Conservation (phyloP, 53 echinoderm and acorn worm genomes). For the Hippasteria phrygiana region DNA sequence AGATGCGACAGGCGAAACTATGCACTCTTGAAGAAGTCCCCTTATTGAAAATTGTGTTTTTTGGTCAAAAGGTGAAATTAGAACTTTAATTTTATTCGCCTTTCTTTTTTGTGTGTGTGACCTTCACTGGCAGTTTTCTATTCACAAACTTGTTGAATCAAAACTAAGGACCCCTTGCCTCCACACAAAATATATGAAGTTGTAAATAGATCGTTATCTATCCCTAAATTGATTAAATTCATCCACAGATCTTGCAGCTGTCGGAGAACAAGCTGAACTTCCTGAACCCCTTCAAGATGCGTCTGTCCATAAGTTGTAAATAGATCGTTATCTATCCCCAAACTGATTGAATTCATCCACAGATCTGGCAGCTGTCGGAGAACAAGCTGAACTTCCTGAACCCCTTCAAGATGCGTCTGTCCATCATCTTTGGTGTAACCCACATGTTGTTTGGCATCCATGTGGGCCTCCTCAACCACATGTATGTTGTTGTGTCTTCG, state of each 20-base stretch:
- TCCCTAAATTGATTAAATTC: background rate
- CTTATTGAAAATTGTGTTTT: too few species aligned
- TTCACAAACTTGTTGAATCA: too few species aligned
- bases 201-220: too few species aligned
- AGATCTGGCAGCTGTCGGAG: constrained; percentile 89
- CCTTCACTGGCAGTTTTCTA: too few species aligned
- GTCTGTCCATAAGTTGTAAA: constrained; percentile 90
- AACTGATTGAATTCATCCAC: background rate
- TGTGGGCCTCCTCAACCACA: constrained; percentile 85
- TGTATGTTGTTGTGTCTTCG: constrained; percentile 92
- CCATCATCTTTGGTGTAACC: constrained; percentile 85
- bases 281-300: constrained; percentile 96
- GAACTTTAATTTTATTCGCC: too few species aligned
- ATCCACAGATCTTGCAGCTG: constrained; percentile 86
- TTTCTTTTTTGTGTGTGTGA: too few species aligned
- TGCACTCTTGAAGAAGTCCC: too few species aligned
- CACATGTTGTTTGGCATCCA: constrained; percentile 97
- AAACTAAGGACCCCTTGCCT: too few species aligned
- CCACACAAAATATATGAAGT: too few species aligned
- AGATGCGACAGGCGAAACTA: background rate
- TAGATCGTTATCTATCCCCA: too few species aligned
- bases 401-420: constrained; percentile 94
- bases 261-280: constrained; percentile 85
- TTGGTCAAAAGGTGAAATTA: too few species aligned
- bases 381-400: constrained; percentile 92